Base-by-base conservation (phyloP, 2,113 vertebrate genomes). In the Tauraco erythrolophus region DNA sequence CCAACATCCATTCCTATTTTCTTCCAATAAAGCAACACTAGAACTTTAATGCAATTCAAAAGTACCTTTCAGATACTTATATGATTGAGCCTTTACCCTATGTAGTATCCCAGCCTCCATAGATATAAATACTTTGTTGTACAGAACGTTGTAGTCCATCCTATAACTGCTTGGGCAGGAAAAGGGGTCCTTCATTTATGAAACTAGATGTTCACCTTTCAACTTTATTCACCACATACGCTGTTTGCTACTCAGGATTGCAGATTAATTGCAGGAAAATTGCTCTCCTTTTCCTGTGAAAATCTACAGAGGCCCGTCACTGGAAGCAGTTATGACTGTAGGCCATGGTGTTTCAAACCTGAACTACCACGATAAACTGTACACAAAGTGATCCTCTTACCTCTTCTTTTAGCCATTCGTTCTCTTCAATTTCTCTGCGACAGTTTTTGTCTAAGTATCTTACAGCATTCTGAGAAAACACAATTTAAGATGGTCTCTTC, bases 381-480 rank as follows among this genome's bases (percentile, higher is more conserved):
- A 93, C 7, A 1, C 43, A 90, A 90, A 56, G 30, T 14, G 45
- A 69, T 84, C 15, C 37, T 91, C 95, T 95, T 97, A 99, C 99
- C 98, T 98, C 98, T 88, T 85, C 97, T 86, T 98, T 99, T 9
- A 99, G 95, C 98, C 98, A 98, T 28, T 96, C 84, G 8, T 99
- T 98, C 93, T 98, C 98, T 96, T 96, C 92, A 71, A 99, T 96
- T 95, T 98, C 98, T 84, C 89, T 93, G 56, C 81, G n/a, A 57
- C 93, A 98, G 54, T 64, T 28, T 56, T 80, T 97, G 90, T 98
- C 98, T 41, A 99, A 98, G 48, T 96, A 94, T 76, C 74, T 96
- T 18, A 98, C 51, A 35, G 98, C 98, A 17, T 94, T 98, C 99
- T 99, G 86, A 68, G 84, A 71, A 95, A 97, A 98, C 51, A 97